Evolutionary conservation across 2,797 vertebrate species (phyloP).

Genomic region (Poeciliopsis gracilis): DNA sequence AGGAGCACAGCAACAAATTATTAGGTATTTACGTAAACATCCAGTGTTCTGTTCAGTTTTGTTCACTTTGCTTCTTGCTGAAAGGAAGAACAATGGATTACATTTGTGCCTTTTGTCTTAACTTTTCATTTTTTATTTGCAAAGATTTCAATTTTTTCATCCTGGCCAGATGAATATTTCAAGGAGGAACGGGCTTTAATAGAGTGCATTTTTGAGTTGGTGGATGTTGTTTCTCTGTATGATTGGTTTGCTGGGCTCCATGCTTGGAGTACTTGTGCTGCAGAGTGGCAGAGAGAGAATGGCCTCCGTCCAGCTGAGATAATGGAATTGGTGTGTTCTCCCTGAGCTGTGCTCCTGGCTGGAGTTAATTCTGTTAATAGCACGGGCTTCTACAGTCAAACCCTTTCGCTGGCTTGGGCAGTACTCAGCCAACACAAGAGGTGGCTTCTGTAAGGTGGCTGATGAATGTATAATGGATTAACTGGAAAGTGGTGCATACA

Average conservation of each 20-base stretch:
- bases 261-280: constrained; percentile 77
- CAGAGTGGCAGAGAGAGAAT: constrained; percentile 70
- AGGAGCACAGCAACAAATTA: constrained; percentile 1
- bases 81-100: constrained; percentile 55
- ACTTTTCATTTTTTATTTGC: constrained; percentile 28
- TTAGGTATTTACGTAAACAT: constrained; percentile 51
- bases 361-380: constrained; percentile 87
- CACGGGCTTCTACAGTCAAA: constrained; percentile 73
- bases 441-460: constrained; percentile 65
- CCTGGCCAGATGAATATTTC: constrained; percentile 79
- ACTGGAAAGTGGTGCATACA: constrained; percentile 70
- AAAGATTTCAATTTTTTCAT: constrained; percentile 75
- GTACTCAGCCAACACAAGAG: constrained; percentile 57
- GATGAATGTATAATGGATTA: constrained; percentile 83
- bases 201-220: constrained; percentile 76
- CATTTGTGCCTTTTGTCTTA: constrained; percentile 61
- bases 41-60: constrained; percentile 44
- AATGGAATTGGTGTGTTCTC: constrained; percentile 88
- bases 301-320: constrained; percentile 83
- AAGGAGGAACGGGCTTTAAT: constrained; percentile 73
- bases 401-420: constrained; percentile 53
- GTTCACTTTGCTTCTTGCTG: constrained; percentile 49
- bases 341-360: constrained; percentile 79
- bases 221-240: constrained; percentile 72
- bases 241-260: constrained; percentile 62